Base-by-base conservation (phyloP, 2,888 invertebrate species). In the Andrena haemorrhoa region DNA sequence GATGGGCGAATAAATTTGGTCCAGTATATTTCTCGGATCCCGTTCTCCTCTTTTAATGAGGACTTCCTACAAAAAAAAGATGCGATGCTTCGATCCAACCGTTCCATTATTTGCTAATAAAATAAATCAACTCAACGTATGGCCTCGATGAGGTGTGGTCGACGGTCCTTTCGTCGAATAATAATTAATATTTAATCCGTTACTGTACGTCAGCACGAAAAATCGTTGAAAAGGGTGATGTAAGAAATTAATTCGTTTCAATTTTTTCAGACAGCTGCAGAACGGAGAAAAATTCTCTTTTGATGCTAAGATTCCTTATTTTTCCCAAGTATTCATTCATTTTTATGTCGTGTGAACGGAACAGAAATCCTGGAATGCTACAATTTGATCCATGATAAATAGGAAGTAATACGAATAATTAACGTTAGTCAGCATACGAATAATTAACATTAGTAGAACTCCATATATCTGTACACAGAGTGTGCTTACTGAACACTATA, bases 1-100 rank as follows among this genome's bases (percentile, higher is more conserved):
- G 75, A 75, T 75, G 47, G 56, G 60, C 49, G 20, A 61, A 69
- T 69, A 60, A 75, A 69, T 69, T 33, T n/a, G 4, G n/a, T 12
- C 29, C 10, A 12, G 69, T 75, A 49, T n/a, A n/a, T 49, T 61
- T 6, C 20, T 16, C 20, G 7, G 6, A 10, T 23, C 8, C 23
- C 16, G 41, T 16, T 29, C 33, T 10, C 12, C 10, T 6, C 20
- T 31, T 29, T 60, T 60, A 49, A 61, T 35, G 58, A 35, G 56
- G 23, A 56, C 23, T 61, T 35, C 33, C 31, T 20, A 20, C 56
- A 23, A 12, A 23, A 60, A 33, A 61, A 63, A 41, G 10, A 23
- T 5, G 20, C 61, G n/a, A 35, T 8, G 63, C 2, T 20, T 29
- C n/a, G 16, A n/a, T 63, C 7, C 10, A 2, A n/a, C 20, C 35